phyloP scores from a whole-genome alignment of 2,113 vertebrate genomes.

The Dasypus novemcinctus region DNA sequence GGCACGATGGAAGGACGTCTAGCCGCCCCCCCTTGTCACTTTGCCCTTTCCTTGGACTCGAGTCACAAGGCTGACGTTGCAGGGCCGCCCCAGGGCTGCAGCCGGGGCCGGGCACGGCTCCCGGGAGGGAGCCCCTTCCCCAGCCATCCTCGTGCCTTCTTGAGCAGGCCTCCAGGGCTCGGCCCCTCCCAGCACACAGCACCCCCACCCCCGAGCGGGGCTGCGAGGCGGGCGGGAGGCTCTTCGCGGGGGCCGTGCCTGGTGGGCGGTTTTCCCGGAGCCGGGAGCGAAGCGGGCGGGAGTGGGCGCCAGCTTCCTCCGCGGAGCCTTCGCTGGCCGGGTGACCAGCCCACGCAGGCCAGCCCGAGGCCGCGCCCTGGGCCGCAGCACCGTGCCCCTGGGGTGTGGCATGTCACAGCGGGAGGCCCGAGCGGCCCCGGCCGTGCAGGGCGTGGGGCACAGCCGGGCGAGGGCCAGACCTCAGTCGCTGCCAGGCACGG shows the following conservation, averaged over 20 bases:
- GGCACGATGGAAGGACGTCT: neutral
- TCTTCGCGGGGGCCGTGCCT: constrained; percentile 66
- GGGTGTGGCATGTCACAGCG: constrained; percentile 57
- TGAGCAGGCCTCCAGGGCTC: neutral
- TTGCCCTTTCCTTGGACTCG: neutral
- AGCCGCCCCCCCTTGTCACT: neutral
- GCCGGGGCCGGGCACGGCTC: neutral
- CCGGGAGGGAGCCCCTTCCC: neutral
- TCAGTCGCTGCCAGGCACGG: neutral
- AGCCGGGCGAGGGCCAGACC: neutral
- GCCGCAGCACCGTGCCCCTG: neutral
- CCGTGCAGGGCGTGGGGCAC: neutral
- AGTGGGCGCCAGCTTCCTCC: constrained; percentile 46
- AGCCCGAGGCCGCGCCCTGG: neutral
- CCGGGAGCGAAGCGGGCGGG: constrained; percentile 38
- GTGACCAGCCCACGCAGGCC: constrained; percentile 44
- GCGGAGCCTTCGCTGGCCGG: constrained; percentile 2
- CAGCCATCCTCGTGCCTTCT: constrained; percentile 2
- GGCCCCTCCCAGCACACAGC: constrained; percentile 55
- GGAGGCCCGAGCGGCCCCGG: neutral
- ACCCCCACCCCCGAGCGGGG: neutral
- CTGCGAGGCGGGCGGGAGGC: constrained; percentile 58
- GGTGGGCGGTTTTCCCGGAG: constrained; percentile 77
- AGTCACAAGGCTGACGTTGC: neutral
- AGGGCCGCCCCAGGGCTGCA: neutral